Conservation (phyloP, 2,113 vertebrate genomes). For the Scolopax mira region DNA sequence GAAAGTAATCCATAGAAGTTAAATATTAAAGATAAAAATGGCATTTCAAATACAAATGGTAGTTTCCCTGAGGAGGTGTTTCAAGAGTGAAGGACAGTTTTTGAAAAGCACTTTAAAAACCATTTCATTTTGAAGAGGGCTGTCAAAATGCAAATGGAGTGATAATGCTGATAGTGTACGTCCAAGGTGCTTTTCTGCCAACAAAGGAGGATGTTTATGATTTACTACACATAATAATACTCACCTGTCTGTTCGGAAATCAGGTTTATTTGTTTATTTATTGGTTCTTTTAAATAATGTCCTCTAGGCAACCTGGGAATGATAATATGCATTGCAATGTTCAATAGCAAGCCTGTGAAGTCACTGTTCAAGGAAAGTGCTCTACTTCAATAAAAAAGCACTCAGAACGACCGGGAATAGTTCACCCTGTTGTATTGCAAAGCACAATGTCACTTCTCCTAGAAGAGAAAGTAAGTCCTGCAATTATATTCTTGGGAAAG, state of each 20-base stretch:
- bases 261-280: neutral
- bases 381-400: neutral
- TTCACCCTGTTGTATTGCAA: neutral
- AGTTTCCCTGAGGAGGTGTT: neutral
- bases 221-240: neutral
- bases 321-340: neutral
- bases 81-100: neutral
- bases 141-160: conserved; percentile 13
- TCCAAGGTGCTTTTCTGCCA: neutral
- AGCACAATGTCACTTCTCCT: neutral
- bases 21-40: neutral
- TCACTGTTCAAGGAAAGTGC: neutral
- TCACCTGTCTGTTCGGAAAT: neutral
- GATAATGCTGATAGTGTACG: neutral
- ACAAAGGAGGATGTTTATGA: neutral
- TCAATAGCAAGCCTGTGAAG: neutral
- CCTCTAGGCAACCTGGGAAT: neutral
- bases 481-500: neutral
- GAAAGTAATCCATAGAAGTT: neutral
- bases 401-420: neutral
- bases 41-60: neutral
- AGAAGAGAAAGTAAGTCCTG: neutral
- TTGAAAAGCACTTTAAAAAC: neutral
- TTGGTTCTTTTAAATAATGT: neutral
- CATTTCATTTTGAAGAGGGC: neutral